phyloP scores from a whole-genome alignment of 2,113 vertebrate genomes.

The Sinosuthora webbiana region DNA sequence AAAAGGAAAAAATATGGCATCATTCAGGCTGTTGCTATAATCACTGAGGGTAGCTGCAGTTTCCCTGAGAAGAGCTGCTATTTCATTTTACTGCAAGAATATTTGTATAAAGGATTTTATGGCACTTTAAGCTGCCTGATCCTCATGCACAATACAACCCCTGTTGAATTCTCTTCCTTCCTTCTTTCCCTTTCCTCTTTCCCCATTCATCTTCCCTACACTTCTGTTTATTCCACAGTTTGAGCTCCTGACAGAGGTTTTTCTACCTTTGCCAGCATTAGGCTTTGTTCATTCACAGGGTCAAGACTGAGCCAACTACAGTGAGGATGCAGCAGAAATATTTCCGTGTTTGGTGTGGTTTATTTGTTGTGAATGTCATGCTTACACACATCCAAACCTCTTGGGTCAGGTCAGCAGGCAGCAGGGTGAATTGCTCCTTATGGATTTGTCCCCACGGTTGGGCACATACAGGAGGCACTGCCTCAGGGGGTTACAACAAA shows the following conservation, averaged over 20 bases:
- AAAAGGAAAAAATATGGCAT: not conserved
- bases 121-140: slow-evolving; percentile 19
- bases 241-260: not conserved
- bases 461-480: not conserved
- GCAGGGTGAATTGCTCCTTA: not conserved
- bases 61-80: not conserved
- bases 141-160: not conserved
- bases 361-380: not conserved
- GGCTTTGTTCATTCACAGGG: not conserved
- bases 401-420: not conserved
- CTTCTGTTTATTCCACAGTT: not conserved
- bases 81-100: not conserved
- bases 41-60: not conserved
- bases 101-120: not conserved
- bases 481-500: not conserved
- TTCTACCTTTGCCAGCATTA: not conserved
- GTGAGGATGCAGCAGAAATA: not conserved
- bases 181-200: not conserved
- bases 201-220: not conserved
- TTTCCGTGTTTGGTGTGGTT: not conserved
- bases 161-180: not conserved
- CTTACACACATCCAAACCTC: not conserved
- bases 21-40: not conserved
- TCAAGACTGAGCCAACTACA: not conserved
- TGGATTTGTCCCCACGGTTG: not conserved